phyloP scores from a whole-genome alignment of 2,113 vertebrate genomes.

The Catagonus wagneri region DNA sequence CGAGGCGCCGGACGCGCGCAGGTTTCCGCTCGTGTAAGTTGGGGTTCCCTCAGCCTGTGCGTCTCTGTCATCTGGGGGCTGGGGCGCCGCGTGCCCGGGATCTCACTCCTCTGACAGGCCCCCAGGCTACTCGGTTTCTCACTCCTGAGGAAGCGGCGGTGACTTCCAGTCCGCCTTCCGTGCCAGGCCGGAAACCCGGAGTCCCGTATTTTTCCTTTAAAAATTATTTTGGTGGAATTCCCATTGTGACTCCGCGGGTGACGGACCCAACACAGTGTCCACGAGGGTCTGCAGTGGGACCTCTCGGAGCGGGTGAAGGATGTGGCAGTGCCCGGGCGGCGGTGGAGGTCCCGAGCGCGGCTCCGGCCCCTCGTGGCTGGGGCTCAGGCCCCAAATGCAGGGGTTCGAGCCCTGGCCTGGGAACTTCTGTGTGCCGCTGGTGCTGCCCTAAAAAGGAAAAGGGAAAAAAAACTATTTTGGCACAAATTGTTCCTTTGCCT shows the following conservation, averaged over 20 bases:
- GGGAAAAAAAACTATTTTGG: background rate
- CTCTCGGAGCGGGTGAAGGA: too few species aligned
- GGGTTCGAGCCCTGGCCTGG: too few species aligned
- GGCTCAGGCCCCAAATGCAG: too few species aligned
- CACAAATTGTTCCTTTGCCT: background rate
- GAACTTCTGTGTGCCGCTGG: too few species aligned
- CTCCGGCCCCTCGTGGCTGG: too few species aligned
- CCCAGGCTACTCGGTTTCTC: background rate
- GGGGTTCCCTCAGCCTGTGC: background rate
- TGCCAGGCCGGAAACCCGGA: background rate
- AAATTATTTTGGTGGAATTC: background rate
- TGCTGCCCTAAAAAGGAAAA: too few species aligned
- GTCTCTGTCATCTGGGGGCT: background rate
- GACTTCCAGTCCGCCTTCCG: background rate
- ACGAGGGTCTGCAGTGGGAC: too few species aligned
- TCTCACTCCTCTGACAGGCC: background rate
- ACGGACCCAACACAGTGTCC: too few species aligned
- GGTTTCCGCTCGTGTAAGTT: background rate
- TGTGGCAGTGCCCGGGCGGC: too few species aligned
- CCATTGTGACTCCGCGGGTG: too few species aligned
- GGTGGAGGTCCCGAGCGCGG: too few species aligned
- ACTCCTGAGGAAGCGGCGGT: background rate
- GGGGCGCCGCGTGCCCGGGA: background rate
- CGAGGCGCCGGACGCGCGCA: rapidly evolving
- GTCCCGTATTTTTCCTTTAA: background rate